Base-by-base conservation (phyloP, 1,140 invertebrate species). In the Micrasema minimum region DNA sequence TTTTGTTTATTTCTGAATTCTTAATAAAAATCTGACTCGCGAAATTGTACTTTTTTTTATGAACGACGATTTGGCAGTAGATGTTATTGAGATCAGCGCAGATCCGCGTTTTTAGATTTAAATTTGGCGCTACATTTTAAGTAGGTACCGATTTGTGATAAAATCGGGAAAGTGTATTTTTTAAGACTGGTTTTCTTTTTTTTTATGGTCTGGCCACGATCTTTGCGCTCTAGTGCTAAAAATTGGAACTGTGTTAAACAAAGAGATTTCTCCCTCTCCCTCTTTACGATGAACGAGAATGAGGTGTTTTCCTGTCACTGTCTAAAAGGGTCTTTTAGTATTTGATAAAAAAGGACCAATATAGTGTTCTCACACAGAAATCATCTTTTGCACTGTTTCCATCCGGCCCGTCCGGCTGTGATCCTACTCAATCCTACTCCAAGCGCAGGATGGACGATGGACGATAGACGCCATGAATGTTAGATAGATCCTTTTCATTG, bases 351-450 rank as follows among this genome's bases (percentile, higher is more conserved):
- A 66, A 79, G 77, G 81, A 85, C 69, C 75, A 72, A 71, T 53
- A 74, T 74, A 77, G 74, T 74, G 80, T 78, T 80, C 81, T 80
- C 77, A 79, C 81, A 81, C 83, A 78, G 81, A 81, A 81, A 82
- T 80, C 81, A 82, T 83, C 80, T 83, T 80, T 79, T 83, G 82
- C 82, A 84, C 80, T 84, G 80, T 83, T 83, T 83, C 81, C 82
- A 78, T 78, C 81, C 80, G 80, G 79, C 77, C 81, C 82, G 78
- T 78, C 81, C 80, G 80, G 79, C 77, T 80, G 79, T 82, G 80
- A 26, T 81, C 80, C 81, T 82, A 81, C 78, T 82, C 80, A 80
- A 26, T 81, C 80, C 81, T 82, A 81, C 78, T 82, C 80, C 78
- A 79, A 82, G 79, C 79, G 79, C 79, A 83, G 81, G 79, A 84